phyloP scores from a whole-genome alignment of 2,797 vertebrate genomes.

The Prionace glauca region DNA sequence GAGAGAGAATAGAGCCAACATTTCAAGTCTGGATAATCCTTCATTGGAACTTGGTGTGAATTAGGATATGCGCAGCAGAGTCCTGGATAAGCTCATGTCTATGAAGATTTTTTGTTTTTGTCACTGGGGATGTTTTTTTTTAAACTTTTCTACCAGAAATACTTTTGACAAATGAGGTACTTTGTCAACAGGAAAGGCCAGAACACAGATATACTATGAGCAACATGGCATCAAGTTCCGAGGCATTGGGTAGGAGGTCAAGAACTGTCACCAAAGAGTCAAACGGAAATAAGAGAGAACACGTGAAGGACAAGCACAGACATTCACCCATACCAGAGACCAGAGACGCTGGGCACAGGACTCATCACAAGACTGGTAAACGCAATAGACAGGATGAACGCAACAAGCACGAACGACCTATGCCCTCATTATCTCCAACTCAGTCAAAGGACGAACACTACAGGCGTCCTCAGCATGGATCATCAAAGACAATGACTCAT shows the following conservation, averaged over 20 bases:
- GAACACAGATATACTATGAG: too few species aligned
- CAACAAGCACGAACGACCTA: neutral
- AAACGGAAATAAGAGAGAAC: neutral
- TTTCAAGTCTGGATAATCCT: too few species aligned
- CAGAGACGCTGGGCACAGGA: too few species aligned
- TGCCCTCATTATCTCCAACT: neutral
- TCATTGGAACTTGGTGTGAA: neutral
- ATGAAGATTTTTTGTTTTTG: neutral
- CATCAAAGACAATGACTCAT: neutral
- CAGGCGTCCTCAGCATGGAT: neutral
- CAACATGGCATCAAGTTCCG: neutral
- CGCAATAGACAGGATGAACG: too few species aligned
- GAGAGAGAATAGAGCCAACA: too few species aligned
- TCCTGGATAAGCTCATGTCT: neutral
- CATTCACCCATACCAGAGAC: too few species aligned
- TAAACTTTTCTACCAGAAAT: neutral
- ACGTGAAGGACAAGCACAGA: fast-evolving
- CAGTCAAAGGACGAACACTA: neutral
- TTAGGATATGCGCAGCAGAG: neutral
- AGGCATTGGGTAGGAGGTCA: neutral
- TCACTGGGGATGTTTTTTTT: neutral
- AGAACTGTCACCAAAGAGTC: neutral
- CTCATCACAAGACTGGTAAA: neutral
- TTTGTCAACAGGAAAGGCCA: neutral
- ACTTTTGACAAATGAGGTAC: neutral